These are phyloP conservation scores for Crioceris asparagi DNA, from an alignment of 2,888 invertebrate genomes.

Conservation along the genomic window DNA sequence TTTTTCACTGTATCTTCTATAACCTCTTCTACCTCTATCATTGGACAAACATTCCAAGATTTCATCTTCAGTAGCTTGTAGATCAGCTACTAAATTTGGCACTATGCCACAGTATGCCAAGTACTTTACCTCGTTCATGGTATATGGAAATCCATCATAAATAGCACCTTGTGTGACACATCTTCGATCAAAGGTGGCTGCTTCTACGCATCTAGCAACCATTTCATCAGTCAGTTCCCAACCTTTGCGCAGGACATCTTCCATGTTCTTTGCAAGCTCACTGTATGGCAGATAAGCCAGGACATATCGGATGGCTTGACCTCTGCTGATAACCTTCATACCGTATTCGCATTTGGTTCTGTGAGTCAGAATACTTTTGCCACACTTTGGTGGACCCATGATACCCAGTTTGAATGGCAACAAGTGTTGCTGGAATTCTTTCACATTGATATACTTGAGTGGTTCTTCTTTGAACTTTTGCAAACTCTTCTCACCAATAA, in stretches of 20 bases:
- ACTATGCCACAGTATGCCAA: slow-evolving; percentile 43
- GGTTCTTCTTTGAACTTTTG: slow-evolving; percentile 46
- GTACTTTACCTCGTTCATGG: slow-evolving; percentile 41
- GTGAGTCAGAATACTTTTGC: slow-evolving; percentile 46
- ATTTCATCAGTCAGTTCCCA: slow-evolving; percentile 38
- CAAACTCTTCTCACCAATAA: slow-evolving; percentile 40
- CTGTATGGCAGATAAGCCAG: slow-evolving; percentile 43
- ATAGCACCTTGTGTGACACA: slow-evolving; percentile 39
- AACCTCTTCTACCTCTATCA: slow-evolving; percentile 28
- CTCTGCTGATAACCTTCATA: slow-evolving; percentile 44
- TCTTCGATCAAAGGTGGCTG: slow-evolving; percentile 40
- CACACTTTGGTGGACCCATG: slow-evolving; percentile 53
- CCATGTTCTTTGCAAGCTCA: slow-evolving; percentile 39
- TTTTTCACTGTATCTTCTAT: slow-evolving; percentile 22
- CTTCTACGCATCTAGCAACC: slow-evolving; percentile 44
- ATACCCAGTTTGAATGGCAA: slow-evolving; percentile 45
- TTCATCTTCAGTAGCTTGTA: slow-evolving; percentile 35
- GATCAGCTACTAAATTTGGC: slow-evolving; percentile 47
- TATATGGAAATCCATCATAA: slow-evolving; percentile 51
- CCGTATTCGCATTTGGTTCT: slow-evolving; percentile 45
- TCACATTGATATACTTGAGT: slow-evolving; percentile 43
- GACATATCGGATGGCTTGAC: slow-evolving; percentile 43
- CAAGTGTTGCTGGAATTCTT: slow-evolving; percentile 38
- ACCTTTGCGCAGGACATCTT: slow-evolving; percentile 36
- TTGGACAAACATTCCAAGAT: slow-evolving; percentile 38